Evolutionary conservation across 2,888 invertebrate genomes (phyloP), one percentile per base, ranked within the genome.

Genomic region (Andrena haemorrhoa): DNA sequence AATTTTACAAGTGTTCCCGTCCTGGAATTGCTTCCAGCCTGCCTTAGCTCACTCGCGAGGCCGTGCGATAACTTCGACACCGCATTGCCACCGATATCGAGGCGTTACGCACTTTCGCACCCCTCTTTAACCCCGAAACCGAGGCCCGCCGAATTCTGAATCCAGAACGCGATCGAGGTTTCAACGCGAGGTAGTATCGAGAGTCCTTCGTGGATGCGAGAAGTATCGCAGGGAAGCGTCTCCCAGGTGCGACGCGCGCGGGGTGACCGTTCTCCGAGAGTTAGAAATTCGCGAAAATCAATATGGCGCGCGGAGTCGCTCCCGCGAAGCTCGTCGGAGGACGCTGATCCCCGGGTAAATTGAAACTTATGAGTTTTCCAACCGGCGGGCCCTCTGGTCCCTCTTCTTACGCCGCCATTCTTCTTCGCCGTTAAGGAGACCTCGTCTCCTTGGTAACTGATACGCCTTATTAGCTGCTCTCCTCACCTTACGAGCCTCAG

Each of bases 321-420:
- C 83, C 84, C 87, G 90, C 83, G 86, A 86, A 90, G 87, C 88
- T 86, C 89, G 86, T 86, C 89, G 87, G 90, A 90, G 90, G 90
- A 92, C 90, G 90, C 91, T 93, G 93, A 93, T 93, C 93, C 93
- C 90, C 86, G 84, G 76, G 84, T 91, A 93, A 93, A 93, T 93
- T 93, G 93, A 93, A 93, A 93, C 92, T 93, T 93, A 93, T 93
- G 93, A 93, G 93, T 92, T 93, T 93, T 90, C 89, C 89, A 85
- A 87, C 81, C 83, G 58, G 69, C 81, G 82, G 81, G 79, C 86
- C 82, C 84, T 84, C 82, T 70, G 78, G 61, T 82, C 75, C 88
- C 76, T 85, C 86, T 89, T 85, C 88, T 88, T 85, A 64, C 86
- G 86, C 90, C 91, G 90, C 92, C 92, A 92, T 92, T 92, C 90